phyloP scores from a whole-genome alignment of 2,113 vertebrate species.

The human region DNA sequence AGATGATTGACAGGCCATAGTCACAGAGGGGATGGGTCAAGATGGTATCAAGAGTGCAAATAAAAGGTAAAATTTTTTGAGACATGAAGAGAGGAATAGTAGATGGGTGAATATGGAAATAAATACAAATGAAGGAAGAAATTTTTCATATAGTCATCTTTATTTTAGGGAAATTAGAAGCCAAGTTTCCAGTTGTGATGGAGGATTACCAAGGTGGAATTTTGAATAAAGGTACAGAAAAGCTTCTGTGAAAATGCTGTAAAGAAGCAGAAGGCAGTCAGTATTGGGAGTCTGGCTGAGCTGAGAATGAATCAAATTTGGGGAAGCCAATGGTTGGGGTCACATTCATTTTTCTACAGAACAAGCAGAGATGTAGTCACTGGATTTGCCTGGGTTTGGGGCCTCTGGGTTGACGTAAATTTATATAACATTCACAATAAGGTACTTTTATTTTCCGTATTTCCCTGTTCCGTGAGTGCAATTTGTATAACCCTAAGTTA shows the following conservation, averaged over 20 bases:
- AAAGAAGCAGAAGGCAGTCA: background rate
- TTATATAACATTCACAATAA: background rate
- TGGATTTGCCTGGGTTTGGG: background rate
- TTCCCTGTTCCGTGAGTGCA: background rate
- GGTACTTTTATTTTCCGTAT: background rate
- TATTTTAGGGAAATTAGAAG: constrained; percentile 47
- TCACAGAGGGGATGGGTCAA: background rate
- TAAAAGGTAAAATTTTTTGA: constrained; percentile 20
- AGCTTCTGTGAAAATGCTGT: background rate
- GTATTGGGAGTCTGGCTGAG: background rate
- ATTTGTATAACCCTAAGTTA: background rate
- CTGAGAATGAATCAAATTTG: background rate
- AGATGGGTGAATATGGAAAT: background rate
- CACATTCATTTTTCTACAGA: constrained; percentile 6
- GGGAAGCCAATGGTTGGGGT: background rate
- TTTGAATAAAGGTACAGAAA: background rate
- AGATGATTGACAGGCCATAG: background rate
- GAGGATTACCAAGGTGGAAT: background rate
- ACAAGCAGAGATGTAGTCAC: background rate
- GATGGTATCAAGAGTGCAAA: background rate
- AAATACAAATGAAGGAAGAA: constrained; percentile 6
- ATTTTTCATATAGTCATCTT: background rate
- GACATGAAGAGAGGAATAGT: background rate
- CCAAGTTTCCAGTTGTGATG: background rate
- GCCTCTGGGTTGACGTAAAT: background rate